These are phyloP conservation scores for Fulica atra DNA, from an alignment of 2,113 vertebrate genomes.

Conservation along the genomic window DNA sequence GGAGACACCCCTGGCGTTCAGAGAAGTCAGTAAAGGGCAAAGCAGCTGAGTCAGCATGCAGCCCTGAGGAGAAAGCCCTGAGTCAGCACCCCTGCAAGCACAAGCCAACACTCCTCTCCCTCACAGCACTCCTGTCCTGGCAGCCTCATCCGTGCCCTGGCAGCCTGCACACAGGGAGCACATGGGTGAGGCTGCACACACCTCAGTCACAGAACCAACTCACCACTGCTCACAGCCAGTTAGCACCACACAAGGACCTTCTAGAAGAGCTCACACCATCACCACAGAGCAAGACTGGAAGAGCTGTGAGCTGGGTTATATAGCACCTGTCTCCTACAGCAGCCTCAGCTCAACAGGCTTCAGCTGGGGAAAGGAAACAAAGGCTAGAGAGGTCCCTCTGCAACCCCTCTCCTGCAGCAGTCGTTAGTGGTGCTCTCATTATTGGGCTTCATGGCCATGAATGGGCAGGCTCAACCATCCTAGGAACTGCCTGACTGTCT, in stretches of 20 bases:
- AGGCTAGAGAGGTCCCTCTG: neutral
- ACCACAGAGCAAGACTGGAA: fast-evolving
- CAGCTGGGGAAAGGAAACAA: neutral
- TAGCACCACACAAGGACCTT: neutral
- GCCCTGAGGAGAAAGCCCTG: constrained; percentile 28
- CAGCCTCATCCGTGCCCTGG: neutral
- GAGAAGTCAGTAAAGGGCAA: neutral
- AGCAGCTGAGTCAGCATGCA: constrained; percentile 50
- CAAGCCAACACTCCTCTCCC: neutral
- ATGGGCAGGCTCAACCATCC: neutral
- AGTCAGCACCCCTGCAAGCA: neutral
- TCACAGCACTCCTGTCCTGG: neutral
- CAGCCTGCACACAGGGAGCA: neutral
- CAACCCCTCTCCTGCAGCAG: neutral
- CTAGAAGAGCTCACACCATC: neutral
- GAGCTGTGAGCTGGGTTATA: neutral
- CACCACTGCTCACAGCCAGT: neutral
- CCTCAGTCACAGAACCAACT: neutral
- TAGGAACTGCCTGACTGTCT: neutral
- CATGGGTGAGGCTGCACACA: neutral
- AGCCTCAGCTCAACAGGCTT: neutral
- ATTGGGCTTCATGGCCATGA: fast-evolving
- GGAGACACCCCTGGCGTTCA: constrained; percentile 6
- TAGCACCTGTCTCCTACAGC: neutral
- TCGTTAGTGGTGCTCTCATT: neutral